A percentile compares a stretch with the other conserved stretches of the same genome.
Conservation (phyloP, 2,113 vertebrate genomes). For the Melospiza melodia region DNA sequence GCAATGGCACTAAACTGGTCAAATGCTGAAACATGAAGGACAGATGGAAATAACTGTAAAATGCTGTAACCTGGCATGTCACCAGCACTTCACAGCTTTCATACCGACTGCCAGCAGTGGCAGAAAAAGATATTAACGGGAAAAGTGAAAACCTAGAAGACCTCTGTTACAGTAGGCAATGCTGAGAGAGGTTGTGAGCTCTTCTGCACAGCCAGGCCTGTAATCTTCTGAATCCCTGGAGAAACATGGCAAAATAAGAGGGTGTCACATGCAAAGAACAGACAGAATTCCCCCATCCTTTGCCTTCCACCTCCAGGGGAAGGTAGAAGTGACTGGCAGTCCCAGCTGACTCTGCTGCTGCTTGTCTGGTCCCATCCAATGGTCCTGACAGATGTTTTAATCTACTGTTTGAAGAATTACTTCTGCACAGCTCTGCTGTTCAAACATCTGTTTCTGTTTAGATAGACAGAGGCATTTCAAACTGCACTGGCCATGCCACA, state of each 20-base stretch:
- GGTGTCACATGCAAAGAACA: not conserved
- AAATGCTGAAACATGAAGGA: not conserved
- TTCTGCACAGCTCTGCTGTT: constrained; percentile 62
- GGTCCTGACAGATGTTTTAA: constrained; percentile 79
- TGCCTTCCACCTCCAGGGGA: not conserved
- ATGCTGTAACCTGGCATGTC: not conserved
- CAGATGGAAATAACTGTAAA: constrained; percentile 14
- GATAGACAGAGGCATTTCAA: constrained; percentile 70
- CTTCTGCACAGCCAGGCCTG: not conserved
- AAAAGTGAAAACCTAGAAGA: not conserved
- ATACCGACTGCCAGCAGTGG: not conserved
- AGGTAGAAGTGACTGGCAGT: constrained; percentile 63
- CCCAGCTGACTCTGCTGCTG: constrained; percentile 67
- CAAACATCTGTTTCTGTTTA: constrained; percentile 82
- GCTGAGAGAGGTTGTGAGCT: not conserved
- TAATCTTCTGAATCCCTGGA: not conserved
- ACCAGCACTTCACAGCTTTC: not conserved
- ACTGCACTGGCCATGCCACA: constrained; percentile 67
- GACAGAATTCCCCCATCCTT: not conserved
- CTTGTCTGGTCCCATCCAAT: constrained; percentile 46
- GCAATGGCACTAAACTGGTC: not conserved
- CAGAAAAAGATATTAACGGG: not conserved
- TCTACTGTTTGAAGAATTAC: constrained; percentile 75
- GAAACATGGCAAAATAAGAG: not conserved
- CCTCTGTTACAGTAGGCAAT: fast-evolving